Percentiles rank a stretch among this genome's conserved stretches.
Evolutionary conservation across 1,140 invertebrate species (phyloP).

Genomic region (Drosophila nasuta): DNA sequence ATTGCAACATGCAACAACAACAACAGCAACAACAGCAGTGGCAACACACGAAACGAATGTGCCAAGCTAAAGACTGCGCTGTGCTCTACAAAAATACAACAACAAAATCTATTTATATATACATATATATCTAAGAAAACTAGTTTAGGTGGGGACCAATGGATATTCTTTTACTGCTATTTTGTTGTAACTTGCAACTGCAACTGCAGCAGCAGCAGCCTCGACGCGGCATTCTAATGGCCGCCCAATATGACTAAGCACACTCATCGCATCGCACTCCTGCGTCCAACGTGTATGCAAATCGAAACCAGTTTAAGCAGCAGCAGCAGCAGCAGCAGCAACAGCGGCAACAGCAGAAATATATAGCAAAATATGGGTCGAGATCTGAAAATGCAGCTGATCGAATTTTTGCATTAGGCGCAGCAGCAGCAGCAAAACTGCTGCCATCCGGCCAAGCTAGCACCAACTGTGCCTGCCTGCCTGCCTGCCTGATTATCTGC

Average conservation of each 20-base stretch:
- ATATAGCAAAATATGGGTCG: conserved; percentile 84
- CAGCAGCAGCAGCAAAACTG: conserved; percentile 66
- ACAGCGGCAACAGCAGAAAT: conserved; percentile 44
- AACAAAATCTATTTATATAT: neutral
- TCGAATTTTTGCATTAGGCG: conserved; percentile 85
- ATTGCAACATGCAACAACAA: conserved; percentile 79
- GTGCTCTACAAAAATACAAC: conserved; percentile 68
- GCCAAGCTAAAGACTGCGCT: conserved; percentile 55
- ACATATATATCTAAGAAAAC: conserved; percentile 56
- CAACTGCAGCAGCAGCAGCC: conserved; percentile 40
- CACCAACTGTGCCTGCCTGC: conserved; percentile 58
- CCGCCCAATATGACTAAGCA: conserved; percentile 84
- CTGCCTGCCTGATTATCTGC: conserved; percentile 70
- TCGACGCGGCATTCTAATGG: conserved; percentile 80
- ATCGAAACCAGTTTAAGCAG: conserved; percentile 79
- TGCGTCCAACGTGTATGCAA: conserved; percentile 83
- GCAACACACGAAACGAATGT: conserved; percentile 78
- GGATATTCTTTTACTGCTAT: conserved; percentile 82
- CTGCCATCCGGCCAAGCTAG: conserved; percentile 71
- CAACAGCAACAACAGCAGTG: conserved; percentile 35
- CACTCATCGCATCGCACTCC: conserved; percentile 84
- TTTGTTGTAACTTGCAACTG: conserved; percentile 65
- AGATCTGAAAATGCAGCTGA: conserved; percentile 84
- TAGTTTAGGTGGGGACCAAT: conserved; percentile 84
- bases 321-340: conserved; percentile 25